Evolutionary conservation across 2,888 invertebrate species (phyloP), one percentile per base, ranked within the genome.

Genomic region (Drosophila atroscutellata): DNA sequence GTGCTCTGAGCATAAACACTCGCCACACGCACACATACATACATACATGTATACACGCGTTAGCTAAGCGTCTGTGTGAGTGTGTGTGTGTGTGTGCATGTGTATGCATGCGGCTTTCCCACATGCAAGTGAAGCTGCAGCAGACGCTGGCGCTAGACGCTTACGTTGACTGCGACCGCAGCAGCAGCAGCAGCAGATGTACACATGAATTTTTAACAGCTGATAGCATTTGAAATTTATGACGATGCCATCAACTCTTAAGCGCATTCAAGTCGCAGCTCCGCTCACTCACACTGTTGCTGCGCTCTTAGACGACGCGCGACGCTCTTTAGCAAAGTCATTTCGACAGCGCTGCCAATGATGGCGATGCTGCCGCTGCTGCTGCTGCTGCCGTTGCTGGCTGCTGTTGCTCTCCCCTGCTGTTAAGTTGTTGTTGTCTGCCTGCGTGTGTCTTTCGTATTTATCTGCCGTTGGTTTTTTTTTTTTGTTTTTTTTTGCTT

Each of bases 141-240:
- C 39, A 28, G 39, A 75, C 55, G 61, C 32, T 47, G 63, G 67
- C 75, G 74, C 56, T 56, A n/a, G 37, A 61, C 45, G 49, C 51
- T 26, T 13, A 34, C 26, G 56, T 18, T 34, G 57, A 51, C 45
- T 45, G 32, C 66, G 67, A 65, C 69, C 11, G 49, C 61, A 59
- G 45, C 65, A 59, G 62, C 61, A 59, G 45, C 65, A 59, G 62
- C 59, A 77, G 67, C 80, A 82, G 77, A 80, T 85, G 83, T 85
- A 76, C 59, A 57, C 57, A 77, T 76, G 72, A 64, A 75, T 83
- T 86, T 82, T 72, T 65, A 86, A 89, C 84, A 84, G 84, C 84
- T 84, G 84, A 84, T 89, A 71, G 73, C 83, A 80, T 83, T 88
- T 65, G 52, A 73, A 86, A 84, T 84, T 84, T 86, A 88, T 86